phyloP scores from a whole-genome alignment of 1,140 invertebrate species.

The Drosophila yakuba region DNA sequence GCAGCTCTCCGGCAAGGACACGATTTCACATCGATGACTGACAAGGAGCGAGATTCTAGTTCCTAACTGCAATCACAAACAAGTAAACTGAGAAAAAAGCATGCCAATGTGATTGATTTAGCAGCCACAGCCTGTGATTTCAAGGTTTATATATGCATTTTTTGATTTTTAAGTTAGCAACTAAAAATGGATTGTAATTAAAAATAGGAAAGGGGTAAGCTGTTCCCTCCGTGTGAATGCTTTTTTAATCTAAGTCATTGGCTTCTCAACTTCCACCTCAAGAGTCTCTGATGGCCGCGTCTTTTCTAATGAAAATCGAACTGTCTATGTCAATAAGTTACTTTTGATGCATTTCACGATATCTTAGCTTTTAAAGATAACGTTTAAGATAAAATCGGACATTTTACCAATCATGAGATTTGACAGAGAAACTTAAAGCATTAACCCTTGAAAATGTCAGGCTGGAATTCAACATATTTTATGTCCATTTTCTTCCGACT shows the following conservation, averaged over 20 bases:
- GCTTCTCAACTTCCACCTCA: background rate
- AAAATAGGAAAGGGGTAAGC: too few relatives aligned
- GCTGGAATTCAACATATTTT: conserved; percentile 26
- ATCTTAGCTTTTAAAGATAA: background rate
- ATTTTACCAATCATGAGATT: too few relatives aligned
- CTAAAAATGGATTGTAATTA: too few relatives aligned
- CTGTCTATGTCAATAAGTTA: conserved; percentile 11
- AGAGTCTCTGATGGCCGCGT: conserved; percentile 22
- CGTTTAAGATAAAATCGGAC: too few relatives aligned
- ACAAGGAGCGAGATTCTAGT: conserved; percentile 17
- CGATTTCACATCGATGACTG: conserved; percentile 23
- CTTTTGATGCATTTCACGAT: background rate
- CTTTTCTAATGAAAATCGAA: conserved; percentile 63
- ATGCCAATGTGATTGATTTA: too few relatives aligned
- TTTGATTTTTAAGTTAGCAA: too few relatives aligned
- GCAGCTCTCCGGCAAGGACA: conserved; percentile 18
- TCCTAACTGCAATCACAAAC: conserved; percentile 10
- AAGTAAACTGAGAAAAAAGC: conserved; percentile 5
- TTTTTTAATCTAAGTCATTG: background rate
- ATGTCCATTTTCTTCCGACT: conserved; percentile 17
- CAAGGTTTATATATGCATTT: too few relatives aligned
- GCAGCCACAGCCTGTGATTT: too few relatives aligned
- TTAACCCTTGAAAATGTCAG: background rate
- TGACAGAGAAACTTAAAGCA: too few relatives aligned
- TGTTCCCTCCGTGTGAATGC: background rate